A percentile compares a stretch with the other conserved stretches of the same genome.
Conservation (phyloP, 1,140 invertebrate species). For the Tetramorium simillimum region DNA sequence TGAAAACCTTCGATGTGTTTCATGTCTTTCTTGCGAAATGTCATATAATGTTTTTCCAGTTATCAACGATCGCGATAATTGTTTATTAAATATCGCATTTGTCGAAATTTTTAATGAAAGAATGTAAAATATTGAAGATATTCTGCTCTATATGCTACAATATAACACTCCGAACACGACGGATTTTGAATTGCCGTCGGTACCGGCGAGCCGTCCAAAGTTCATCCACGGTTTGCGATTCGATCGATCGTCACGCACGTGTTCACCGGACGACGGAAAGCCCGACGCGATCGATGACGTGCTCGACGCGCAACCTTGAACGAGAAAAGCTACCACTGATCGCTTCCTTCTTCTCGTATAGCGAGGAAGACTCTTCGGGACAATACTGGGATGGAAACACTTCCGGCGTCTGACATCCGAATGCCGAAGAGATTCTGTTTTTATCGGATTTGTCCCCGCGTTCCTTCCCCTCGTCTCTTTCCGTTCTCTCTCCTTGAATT, state of each 20-base stretch:
- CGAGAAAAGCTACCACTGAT: constrained; percentile 35
- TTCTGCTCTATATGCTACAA: background rate
- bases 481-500: background rate
- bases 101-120: background rate
- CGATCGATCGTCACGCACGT: constrained; percentile 64
- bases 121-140: background rate
- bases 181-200: background rate
- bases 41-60: background rate
- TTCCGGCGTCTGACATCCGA: background rate
- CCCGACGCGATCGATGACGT: constrained; percentile 56
- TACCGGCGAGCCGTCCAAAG: background rate
- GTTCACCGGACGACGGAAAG: constrained; percentile 40
- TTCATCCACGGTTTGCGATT: constrained; percentile 15
- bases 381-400: background rate
- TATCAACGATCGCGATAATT: background rate
- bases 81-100: background rate
- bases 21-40: background rate
- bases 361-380: background rate
- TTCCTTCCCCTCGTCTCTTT: background rate
- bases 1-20: no score
- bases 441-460: background rate
- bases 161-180: background rate
- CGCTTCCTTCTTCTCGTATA: background rate
- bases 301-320: constrained; percentile 32
- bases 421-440: background rate